Base-by-base conservation (phyloP, 1,140 invertebrate genomes). In the Dendrolimus punctatus region DNA sequence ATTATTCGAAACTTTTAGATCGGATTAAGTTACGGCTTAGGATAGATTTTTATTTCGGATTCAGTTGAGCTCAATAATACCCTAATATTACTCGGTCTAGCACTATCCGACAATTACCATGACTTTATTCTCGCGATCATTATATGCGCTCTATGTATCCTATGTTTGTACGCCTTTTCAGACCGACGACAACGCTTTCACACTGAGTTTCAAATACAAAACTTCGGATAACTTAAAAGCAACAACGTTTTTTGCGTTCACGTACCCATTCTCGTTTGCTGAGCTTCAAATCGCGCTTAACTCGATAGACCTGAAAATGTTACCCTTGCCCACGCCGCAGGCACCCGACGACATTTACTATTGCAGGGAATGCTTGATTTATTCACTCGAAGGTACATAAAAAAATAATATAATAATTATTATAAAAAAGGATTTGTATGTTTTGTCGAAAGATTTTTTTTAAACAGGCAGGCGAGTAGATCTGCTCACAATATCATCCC, bases 241-340 rank as follows among this genome's bases (percentile, higher is more conserved):
- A 4, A 91, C 92, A 8, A 93, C 92, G 23, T 97, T 96, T 83
- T 95, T 98, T 88, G 95, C 96, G 1, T 98, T 98, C 80, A 96
- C 95, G 38, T 98, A 95, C 85, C 96, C 96, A 10, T 97, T 93
- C 86, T 93, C 95, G 0, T 97, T 96, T 71, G 88, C 89, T 0
- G 95, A 98, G 68, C 86, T 95, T 46, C 94, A 95, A 84, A 91
- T 91, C 55, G 90, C 91, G 66, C 75, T 95, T 8, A 82, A 88
- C 53, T 87, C 87, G 44, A 88, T 94, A 40, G 93, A 95, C 76
- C 71, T 81, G 42, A 90, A 89, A 71, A 91, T 91, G 79, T 56
- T 85, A 43, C 78, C 76, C n/a, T 44, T 83, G 52, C 57, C 73
- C 9, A 40, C 66, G 9, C 58, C 73, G 9, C 80, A 75, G 48